Evolutionary conservation across 2,888 invertebrate species (phyloP).

Genomic region (Agonopterix arenella): DNA sequence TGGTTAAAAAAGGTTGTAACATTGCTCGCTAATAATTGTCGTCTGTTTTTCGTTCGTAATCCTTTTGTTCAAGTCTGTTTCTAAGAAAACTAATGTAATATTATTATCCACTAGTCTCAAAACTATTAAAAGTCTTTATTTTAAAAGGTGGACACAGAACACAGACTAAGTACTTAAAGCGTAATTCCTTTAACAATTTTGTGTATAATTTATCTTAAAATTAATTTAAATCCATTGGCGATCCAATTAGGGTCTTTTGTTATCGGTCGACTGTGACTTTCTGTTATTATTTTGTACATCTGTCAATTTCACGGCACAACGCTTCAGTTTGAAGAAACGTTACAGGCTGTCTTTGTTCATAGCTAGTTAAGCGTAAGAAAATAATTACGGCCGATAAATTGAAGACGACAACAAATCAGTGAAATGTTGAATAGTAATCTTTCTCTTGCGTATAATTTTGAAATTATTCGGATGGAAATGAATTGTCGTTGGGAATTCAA

Average conservation of each 20-base stretch:
- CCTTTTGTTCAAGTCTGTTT: no score
- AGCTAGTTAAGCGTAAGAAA: slow-evolving; percentile 56
- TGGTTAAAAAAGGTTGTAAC: no score
- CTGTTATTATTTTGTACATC: slow-evolving; percentile 57
- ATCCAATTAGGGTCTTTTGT: slow-evolving; percentile 33
- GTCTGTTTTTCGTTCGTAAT: no score
- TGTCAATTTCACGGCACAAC: slow-evolving; percentile 54
- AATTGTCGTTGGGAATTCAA: no score
- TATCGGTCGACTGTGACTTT: slow-evolving; percentile 36
- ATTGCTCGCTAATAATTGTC: slow-evolving; percentile 20
- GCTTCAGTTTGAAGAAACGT: slow-evolving; percentile 42
- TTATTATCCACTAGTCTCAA: no score
- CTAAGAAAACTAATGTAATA: no score
- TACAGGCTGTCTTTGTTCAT: slow-evolving; percentile 46
- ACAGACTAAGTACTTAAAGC: slow-evolving; percentile 33
- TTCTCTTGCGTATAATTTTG: no score
- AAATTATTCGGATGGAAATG: no score
- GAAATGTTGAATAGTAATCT: slow-evolving; percentile 23
- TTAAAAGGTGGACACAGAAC: no score
- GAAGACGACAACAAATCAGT: slow-evolving; percentile 30
- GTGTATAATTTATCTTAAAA: slow-evolving; percentile 12
- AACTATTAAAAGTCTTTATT: no score
- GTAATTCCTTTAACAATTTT: slow-evolving; percentile 63
- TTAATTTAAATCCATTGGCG: slow-evolving; percentile 32
- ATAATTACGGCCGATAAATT: slow-evolving; percentile 49